A percentile compares a stretch with the other conserved stretches of the same genome.
Conservation (phyloP, 2,113 vertebrate genomes). For the Ardeotis arabs region DNA sequence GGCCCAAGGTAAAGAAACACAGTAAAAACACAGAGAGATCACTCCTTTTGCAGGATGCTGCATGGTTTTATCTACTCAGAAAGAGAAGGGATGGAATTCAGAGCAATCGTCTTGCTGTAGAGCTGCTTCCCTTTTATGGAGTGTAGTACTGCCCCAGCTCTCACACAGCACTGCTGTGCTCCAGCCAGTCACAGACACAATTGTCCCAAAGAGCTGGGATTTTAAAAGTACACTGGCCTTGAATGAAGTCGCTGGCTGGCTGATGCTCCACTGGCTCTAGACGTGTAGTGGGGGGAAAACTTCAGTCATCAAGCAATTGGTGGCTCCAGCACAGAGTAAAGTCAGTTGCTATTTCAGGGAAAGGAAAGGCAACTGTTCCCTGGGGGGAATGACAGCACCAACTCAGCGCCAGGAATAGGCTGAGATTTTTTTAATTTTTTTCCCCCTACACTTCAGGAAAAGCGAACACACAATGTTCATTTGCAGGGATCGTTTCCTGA, state of each 20-base stretch:
- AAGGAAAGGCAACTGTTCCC: constrained; percentile 72
- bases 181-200: neutral
- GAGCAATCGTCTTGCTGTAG: neutral
- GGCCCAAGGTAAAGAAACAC: neutral
- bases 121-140: constrained; percentile 16
- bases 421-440: constrained; percentile 25
- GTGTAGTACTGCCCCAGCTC: neutral
- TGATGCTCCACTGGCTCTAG: neutral
- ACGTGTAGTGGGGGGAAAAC: neutral
- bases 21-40: neutral
- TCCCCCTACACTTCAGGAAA: constrained; percentile 63
- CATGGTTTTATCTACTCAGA: neutral
- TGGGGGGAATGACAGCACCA: constrained; percentile 66
- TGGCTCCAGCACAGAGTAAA: neutral
- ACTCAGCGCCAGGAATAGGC: constrained; percentile 71
- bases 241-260: neutral
- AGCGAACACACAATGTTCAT: constrained; percentile 76
- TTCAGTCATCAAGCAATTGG: constrained; percentile 6
- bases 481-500: constrained; percentile 72
- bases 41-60: neutral
- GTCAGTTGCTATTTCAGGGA: constrained; percentile 77
- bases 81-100: neutral
- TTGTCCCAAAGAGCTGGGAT: neutral
- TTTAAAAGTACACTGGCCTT: constrained; percentile 42
- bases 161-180: neutral